Evolutionary conservation across 1,140 invertebrate genomes (phyloP), one percentile per base, ranked within the genome.

Genomic region (Bombus confusus): DNA sequence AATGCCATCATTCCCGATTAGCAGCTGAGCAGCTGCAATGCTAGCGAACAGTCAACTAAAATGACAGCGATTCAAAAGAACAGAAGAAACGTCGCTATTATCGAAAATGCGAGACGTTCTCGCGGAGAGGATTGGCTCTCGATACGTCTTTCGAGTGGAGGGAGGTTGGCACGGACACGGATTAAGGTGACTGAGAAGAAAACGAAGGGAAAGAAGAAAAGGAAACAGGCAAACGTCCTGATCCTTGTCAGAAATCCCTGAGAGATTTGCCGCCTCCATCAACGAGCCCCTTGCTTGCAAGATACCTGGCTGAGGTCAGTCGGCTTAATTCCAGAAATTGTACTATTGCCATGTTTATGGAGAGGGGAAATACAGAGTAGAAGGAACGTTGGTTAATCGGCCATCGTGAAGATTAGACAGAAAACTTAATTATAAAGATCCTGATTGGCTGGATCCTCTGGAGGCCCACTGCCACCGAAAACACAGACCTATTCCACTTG

Each of bases 401-500:
- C 91, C 77, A 90, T 93, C 91, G 80, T 43, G 81, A 83, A 92
- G 88, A 93, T 93, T 93, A 93, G 92, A 93, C 88, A 75, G 92
- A 92, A 91, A 88, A 87, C 91, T 93, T 93, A 93, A 93, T 93
- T 93, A 92, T 92, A 92, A 92, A 92, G 87, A 91, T 92, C 84
- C 89, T 91, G 93, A 93, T 93, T 93, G 92, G 92, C 90, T 89
- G 88, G 86, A 93, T 91, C 82, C 93, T 92, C 92, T 31, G 83
- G 90, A 91, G 93, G 82, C 79, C 88, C 77, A 52, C 69, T 79
- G 34, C 37, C 86, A 37, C 8, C 59, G 64, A 64, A 66, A 90
- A 87, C 80, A 80, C 77, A 34, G 74, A 71, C 77, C 75, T 83
- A 83, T 83, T 62, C 80, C 52, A 66, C 62, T 62, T n/a, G 28